phyloP scores from a whole-genome alignment of 2,113 vertebrate genomes.

The Protobothrops mucrosquamatus region DNA sequence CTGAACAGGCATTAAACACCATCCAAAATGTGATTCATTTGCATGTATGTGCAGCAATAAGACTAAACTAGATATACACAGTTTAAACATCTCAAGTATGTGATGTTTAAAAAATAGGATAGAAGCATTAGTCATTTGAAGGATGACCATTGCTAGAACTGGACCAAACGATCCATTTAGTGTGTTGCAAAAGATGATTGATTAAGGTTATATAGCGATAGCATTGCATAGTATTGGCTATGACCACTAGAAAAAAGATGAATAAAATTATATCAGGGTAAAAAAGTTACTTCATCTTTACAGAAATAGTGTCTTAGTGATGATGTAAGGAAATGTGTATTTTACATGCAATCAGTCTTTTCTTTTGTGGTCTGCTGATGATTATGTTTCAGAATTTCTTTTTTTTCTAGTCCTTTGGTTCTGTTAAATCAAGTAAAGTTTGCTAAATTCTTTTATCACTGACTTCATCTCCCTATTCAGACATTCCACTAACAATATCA shows the following conservation, averaged over 20 bases:
- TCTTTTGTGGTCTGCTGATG: neutral
- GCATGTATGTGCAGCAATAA: neutral
- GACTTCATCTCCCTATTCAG: neutral
- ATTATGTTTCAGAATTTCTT: neutral
- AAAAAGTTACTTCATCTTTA: neutral
- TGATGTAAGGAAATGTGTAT: neutral
- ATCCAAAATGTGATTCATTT: neutral
- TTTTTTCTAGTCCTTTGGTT: neutral
- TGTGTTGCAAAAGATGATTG: neutral
- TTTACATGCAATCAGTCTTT: neutral
- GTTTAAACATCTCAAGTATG: neutral
- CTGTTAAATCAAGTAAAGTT: neutral
- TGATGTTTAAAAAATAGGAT: neutral
- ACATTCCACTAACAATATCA: neutral
- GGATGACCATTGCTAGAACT: neutral
- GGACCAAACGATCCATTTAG: neutral
- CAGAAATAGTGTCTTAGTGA: neutral
- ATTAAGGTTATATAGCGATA: neutral
- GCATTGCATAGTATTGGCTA: neutral
- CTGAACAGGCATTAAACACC: neutral
- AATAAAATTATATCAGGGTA: neutral
- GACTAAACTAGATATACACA: neutral
- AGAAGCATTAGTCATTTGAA: neutral
- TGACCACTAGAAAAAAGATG: neutral
- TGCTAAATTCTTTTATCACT: neutral